Base-by-base conservation (phyloP, 2,888 invertebrate species). In the Caenorhabditis angaria region DNA sequence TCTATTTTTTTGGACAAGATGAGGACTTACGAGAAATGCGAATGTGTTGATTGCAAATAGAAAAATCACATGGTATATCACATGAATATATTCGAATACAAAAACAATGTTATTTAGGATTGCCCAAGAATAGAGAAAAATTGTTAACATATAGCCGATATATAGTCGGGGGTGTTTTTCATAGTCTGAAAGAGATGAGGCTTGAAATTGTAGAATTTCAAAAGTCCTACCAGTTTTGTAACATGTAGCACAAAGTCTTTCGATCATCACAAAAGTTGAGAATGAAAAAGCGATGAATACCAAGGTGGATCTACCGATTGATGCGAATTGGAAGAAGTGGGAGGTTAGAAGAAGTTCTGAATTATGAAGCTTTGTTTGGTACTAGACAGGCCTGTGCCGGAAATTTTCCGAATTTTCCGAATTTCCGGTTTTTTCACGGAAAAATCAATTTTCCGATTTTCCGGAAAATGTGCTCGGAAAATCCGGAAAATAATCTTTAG, bases 201-300 rank as follows among this genome's bases (percentile, higher is more conserved):
- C 20, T 20, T 48, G 8, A 25, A 35, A 18, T 29, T 10, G 24
- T 22, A 14, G 8, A 58, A 47, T 12, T 10, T 58, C 25, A 28
- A 47, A 32, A 32, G 32, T 8, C 10, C 32, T 58, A 63, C 67
- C 64, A 65, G 66, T 70, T 35, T 73, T 74, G 24, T 77, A 64
- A 27, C 65, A 47, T 35, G 77, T 70, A 1, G 77, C 77, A 28
- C 64, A 68, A 20, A 71, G 41, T 35, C 77, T 50, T 35, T 77
- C 77, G 35, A 77, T 65, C 77, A 73, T 77, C 0, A 68, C 70
- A 47, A 77, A 77, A 5, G 68, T 67, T 18, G 77, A 73, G 29
- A 77, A 77, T 32, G 73, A 77, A 35, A 77, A 60, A 24, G 73
- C 77, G 28, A 70, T 74, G 48, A 77, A 77, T 14, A 65, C 65